These are phyloP conservation scores for Byasa hedistus DNA, from an alignment of 2,888 invertebrate species.

Conservation along the genomic window DNA sequence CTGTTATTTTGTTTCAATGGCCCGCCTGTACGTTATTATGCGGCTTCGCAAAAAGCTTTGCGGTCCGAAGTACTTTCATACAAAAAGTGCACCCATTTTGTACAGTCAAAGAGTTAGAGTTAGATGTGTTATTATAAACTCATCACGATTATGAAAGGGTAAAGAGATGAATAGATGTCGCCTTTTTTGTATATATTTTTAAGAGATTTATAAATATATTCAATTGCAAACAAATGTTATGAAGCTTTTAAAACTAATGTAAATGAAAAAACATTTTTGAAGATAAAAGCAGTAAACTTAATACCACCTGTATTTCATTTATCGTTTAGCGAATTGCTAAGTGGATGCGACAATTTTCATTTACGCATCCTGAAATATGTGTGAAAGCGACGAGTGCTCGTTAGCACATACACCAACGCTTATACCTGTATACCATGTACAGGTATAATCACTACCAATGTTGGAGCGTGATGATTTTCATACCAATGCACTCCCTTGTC, in stretches of 20 bases:
- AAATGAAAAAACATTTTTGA: too few relatives aligned
- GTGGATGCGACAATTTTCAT: neutral
- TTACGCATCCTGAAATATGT: neutral
- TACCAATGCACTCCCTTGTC: conserved; percentile 40
- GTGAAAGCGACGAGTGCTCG: neutral
- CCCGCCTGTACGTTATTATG: conserved; percentile 37
- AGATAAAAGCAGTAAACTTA: too few relatives aligned
- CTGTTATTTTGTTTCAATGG: conserved; percentile 53
- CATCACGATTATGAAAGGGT: conserved; percentile 5
- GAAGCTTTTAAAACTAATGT: too few relatives aligned
- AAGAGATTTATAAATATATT: too few relatives aligned
- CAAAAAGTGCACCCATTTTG: conserved; percentile 4
- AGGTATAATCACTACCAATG: conserved; percentile 31
- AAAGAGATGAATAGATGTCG: neutral
- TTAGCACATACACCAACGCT: conserved; percentile 10
- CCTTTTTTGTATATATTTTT: too few relatives aligned
- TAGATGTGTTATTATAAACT: neutral
- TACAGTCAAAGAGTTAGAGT: neutral
- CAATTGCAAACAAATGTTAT: too few relatives aligned
- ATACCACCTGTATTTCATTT: too few relatives aligned
- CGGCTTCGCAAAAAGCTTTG: conserved; percentile 45
- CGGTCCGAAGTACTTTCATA: conserved; percentile 33
- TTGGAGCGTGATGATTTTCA: conserved; percentile 57
- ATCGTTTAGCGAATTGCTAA: too few relatives aligned
- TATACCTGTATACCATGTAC: conserved; percentile 25